Base-by-base conservation (phyloP, 2,888 invertebrate genomes). In the Rhingia rostrata region DNA sequence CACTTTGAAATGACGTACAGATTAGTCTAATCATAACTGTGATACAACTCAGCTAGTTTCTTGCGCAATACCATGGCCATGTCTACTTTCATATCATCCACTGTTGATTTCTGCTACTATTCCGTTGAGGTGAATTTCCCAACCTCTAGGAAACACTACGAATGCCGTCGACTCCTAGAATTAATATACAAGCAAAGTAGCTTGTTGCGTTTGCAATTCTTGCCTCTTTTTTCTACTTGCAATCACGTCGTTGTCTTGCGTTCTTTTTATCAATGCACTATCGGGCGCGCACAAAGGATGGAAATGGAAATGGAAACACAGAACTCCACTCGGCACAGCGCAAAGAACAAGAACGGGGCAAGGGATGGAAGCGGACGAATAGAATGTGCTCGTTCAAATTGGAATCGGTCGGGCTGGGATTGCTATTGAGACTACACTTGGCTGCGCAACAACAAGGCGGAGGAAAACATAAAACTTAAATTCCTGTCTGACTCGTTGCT, bases 401-500 rank as follows among this genome's bases (percentile, higher is more conserved):
- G 63, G 58, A 75, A 75, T 70, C 49, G 41, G 30, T 22, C 45
- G 41, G 67, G 22, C 37, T 39, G 72, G 58, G 39, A 14, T 37
- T 51, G 78, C 9, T 41, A 61, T 47, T 49, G 56, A 41, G 66
- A 33, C 22, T 22, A 22, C 22, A 22, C 22, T 32, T 5, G 22
- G 6, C 45, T 37, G 51, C 54, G 32, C 43, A 63, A 64, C 67
- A 56, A 56, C 67, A 51, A 49, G 63, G 51, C 37, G 64, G 67
- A 79, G 56, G 79, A 74, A 83, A 79, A 78, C 83, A 83, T 69
- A 74, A 64, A 79, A 79, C 69, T 79, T 73, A 79, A 73, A 83
- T 79, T 83, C 82, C 72, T 83, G 61, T 63, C 66, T 78, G 53
- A 64, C 49, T 53, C 43, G 53, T 60, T 53, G 37, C 35, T 39